phyloP scores from a whole-genome alignment of 2,888 invertebrate genomes.

The Eudasyphora cyanicolor region DNA sequence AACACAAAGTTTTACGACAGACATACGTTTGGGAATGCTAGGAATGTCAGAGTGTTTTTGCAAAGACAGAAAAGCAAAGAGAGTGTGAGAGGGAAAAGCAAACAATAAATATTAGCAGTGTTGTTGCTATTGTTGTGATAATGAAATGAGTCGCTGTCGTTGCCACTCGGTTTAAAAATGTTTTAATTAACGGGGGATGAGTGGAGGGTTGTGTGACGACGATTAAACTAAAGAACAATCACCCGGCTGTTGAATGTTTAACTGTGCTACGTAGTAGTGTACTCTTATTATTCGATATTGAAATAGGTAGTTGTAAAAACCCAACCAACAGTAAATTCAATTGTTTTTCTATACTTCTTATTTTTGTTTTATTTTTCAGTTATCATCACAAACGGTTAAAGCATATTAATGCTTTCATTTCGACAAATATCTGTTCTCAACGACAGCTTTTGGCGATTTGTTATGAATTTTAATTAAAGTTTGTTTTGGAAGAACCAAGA shows the following conservation, averaged over 20 bases:
- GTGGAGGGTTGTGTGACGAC: too few relatives aligned
- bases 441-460: neutral
- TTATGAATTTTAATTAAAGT: constrained; percentile 22
- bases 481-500: neutral
- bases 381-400: neutral
- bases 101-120: neutral
- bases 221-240: too few relatives aligned
- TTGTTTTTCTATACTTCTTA: neutral
- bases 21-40: neutral
- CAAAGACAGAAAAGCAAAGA: neutral
- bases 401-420: neutral
- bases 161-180: neutral
- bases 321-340: neutral
- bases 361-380: neutral
- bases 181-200: too few relatives aligned
- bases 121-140: neutral
- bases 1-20: constrained; percentile 33
- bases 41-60: neutral
- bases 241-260: neutral
- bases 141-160: neutral
- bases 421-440: neutral
- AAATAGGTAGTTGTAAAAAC: neutral
- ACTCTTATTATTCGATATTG: neutral
- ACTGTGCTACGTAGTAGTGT: neutral
- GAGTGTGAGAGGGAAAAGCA: neutral